A percentile compares a stretch with the other conserved stretches of the same genome.
phyloP scores from a whole-genome alignment of 2,888 invertebrate genomes.

The Peribatodes rhomboidaria region DNA sequence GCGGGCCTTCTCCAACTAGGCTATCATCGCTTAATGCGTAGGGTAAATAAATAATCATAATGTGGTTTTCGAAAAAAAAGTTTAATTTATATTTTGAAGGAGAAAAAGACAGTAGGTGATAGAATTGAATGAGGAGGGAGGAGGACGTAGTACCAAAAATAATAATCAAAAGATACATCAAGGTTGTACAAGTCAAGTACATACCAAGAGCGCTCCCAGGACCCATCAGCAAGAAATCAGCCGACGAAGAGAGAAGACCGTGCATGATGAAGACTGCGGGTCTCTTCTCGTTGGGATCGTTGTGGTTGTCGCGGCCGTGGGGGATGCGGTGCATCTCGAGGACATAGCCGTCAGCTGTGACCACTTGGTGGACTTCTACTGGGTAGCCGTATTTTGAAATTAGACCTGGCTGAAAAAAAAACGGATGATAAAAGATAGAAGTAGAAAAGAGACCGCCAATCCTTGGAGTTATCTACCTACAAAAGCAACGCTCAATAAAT shows the following conservation, averaged over 20 bases:
- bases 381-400: conserved; percentile 68
- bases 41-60: no score
- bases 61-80: no score
- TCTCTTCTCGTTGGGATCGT: conserved; percentile 40
- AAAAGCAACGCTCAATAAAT: no score
- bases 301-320: conserved; percentile 54
- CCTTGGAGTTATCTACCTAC: no score
- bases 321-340: conserved; percentile 68
- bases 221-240: conserved; percentile 64
- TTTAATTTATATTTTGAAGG: no score
- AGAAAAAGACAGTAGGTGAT: no score
- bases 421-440: not conserved
- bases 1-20: no score
- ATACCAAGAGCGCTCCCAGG: conserved; percentile 63
- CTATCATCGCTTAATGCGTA: no score
- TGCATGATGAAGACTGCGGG: conserved; percentile 63
- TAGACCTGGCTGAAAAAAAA: conserved; percentile 60
- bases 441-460: no score
- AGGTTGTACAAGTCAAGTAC: conserved; percentile 15
- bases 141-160: no score
- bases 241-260: conserved; percentile 67
- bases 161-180: no score
- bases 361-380: conserved; percentile 59
- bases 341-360: conserved; percentile 65
- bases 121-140: no score